Conservation (phyloP, 1,140 invertebrate genomes). For the Drosophila seguyi region DNA sequence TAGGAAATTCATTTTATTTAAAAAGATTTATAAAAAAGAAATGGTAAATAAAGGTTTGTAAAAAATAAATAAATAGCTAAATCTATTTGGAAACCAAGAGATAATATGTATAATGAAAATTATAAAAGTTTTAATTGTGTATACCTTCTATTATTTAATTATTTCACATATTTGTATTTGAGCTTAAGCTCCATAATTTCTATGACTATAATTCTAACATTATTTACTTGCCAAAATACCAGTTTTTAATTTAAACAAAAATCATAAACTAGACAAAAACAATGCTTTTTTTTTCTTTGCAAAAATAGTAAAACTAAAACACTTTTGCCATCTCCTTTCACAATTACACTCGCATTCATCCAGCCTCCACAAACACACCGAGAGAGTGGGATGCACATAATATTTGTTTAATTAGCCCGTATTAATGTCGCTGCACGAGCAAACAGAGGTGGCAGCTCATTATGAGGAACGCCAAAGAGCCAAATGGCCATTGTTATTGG, state of each 20-base stretch:
- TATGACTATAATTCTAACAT: too few species aligned
- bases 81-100: too few species aligned
- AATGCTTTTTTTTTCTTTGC: not conserved
- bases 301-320: not conserved
- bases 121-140: too few species aligned
- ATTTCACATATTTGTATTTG: too few species aligned
- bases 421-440: slow-evolving; percentile 74
- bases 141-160: too few species aligned
- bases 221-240: too few species aligned
- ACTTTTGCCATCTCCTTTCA: not conserved
- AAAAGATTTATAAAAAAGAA: too few species aligned
- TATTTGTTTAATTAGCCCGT: slow-evolving; percentile 82
- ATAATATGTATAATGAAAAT: too few species aligned
- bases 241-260: not conserved
- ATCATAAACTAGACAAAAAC: not conserved
- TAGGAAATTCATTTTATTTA: not conserved
- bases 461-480: slow-evolving; percentile 45
- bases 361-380: not conserved
- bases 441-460: slow-evolving; percentile 69
- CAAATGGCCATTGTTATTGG: slow-evolving; percentile 40
- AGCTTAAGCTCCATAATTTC: too few species aligned
- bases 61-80: not conserved
- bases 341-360: not conserved
- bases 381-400: slow-evolving; percentile 23
- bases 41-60: too few species aligned